These are phyloP conservation scores for Physocephala rufipes DNA, from an alignment of 2,888 invertebrate genomes.

Conservation along the genomic window DNA sequence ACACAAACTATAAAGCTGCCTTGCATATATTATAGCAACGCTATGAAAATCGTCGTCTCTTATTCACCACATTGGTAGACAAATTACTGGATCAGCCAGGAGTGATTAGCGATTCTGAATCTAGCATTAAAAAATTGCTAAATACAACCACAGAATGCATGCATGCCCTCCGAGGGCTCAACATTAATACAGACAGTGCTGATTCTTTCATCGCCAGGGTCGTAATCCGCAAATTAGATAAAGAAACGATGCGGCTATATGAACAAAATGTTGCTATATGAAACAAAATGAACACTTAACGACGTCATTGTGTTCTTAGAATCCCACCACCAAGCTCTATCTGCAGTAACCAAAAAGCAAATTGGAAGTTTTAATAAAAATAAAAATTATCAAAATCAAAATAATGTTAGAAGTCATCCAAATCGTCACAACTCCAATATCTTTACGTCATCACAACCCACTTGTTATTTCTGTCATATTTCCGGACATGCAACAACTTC, in stretches of 20 bases:
- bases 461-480: conserved; percentile 13
- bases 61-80: conserved; percentile 15
- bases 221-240: neutral
- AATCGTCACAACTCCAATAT: conserved; percentile 7
- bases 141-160: conserved; percentile 11
- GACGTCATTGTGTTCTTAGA: neutral
- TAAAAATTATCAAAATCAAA: neutral
- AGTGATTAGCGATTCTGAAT: too few species aligned
- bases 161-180: neutral
- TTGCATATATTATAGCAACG: conserved; percentile 1
- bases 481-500: neutral
- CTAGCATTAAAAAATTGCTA: neutral
- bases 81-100: conserved; percentile 12
- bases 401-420: neutral
- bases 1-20: neutral
- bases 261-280: too few species aligned
- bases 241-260: conserved; percentile 3
- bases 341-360: conserved; percentile 10
- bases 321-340: neutral
- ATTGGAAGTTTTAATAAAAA: conserved; percentile 7
- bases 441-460: conserved; percentile 9
- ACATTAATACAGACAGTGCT: neutral
- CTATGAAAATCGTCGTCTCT: conserved; percentile 13
- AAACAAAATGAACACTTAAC: conserved; percentile 3
- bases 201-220: neutral